phyloP scores from a whole-genome alignment of 2,888 invertebrate genomes.

The Diarsia brunnea region DNA sequence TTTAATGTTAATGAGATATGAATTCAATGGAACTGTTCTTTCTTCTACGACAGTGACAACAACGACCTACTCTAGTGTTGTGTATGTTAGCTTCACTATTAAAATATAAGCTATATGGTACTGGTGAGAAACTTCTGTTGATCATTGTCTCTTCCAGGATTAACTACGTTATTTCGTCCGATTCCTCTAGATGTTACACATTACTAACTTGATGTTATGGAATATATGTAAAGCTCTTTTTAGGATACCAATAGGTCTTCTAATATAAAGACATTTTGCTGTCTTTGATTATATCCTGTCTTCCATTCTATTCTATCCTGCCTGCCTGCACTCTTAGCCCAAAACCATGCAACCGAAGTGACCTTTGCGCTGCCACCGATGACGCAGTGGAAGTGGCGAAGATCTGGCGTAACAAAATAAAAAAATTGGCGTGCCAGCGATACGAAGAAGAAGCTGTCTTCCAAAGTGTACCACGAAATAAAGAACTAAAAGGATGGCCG shows the following conservation, averaged over 20 bases:
- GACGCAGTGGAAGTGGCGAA: too few species aligned
- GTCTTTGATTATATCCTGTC: too few species aligned
- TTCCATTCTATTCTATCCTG: too few species aligned
- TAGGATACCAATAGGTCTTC: not conserved
- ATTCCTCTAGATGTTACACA: not conserved
- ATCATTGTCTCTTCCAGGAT: not conserved
- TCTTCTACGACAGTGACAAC: not conserved
- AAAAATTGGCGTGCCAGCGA: too few species aligned
- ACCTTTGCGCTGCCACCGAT: too few species aligned
- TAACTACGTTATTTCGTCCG: not conserved
- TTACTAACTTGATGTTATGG: not conserved
- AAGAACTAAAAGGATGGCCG: constrained; percentile 16
- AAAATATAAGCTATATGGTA: too few species aligned
- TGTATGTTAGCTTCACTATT: not conserved
- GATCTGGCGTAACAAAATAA: too few species aligned
- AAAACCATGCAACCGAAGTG: too few species aligned
- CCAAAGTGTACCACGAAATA: constrained; percentile 10
- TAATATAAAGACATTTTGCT: not conserved
- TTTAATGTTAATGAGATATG: not conserved
- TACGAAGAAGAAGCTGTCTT: too few species aligned
- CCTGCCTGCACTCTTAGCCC: too few species aligned
- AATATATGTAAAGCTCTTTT: not conserved
- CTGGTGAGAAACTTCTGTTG: not conserved
- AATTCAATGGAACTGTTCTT: not conserved
- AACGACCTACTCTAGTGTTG: not conserved